Evolutionary conservation across 2,888 invertebrate genomes (phyloP).

Genomic region (Morpho deidamia): DNA sequence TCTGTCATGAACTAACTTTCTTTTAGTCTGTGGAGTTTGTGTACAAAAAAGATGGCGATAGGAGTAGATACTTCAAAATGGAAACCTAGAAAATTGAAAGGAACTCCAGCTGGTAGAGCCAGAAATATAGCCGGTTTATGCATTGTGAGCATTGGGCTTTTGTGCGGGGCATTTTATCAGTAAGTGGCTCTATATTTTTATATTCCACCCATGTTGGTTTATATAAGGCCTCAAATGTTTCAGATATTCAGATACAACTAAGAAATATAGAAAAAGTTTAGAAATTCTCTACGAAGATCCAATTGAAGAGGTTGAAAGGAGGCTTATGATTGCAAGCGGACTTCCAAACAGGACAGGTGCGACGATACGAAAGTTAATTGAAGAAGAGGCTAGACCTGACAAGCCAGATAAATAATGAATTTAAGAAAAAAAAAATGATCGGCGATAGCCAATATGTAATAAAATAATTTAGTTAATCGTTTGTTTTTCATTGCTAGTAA

Average conservation of each 20-base stretch:
- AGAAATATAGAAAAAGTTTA: slow-evolving; percentile 43
- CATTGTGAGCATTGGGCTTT: slow-evolving; percentile 55
- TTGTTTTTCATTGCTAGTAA: slow-evolving; percentile 49
- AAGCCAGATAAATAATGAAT: slow-evolving; percentile 50
- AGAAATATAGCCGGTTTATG: slow-evolving; percentile 75
- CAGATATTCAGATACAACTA: slow-evolving; percentile 43
- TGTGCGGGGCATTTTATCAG: slow-evolving; percentile 68
- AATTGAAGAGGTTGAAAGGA: slow-evolving; percentile 61
- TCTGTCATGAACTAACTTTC: too few relatives aligned
- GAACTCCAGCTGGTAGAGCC: slow-evolving; percentile 79
- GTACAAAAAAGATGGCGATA: slow-evolving; percentile 57
- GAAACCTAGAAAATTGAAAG: slow-evolving; percentile 82
- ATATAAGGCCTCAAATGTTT: slow-evolving; percentile 25
- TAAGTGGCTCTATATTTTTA: slow-evolving; percentile 42
- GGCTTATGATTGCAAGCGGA: slow-evolving; percentile 53
- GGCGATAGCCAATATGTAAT: slow-evolving; percentile 21
- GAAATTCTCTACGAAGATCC: slow-evolving; percentile 58
- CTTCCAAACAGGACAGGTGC: slow-evolving; percentile 43
- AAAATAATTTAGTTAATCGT: slow-evolving; percentile 26
- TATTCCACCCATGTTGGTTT: neutral
- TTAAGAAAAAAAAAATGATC: slow-evolving; percentile 41
- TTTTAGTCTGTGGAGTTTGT: too few relatives aligned
- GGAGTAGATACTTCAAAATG: slow-evolving; percentile 76
- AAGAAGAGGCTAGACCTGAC: slow-evolving; percentile 45
- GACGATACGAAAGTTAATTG: slow-evolving; percentile 38